phyloP scores from a whole-genome alignment of 2,888 invertebrate genomes.

The Rhingia campestris region DNA sequence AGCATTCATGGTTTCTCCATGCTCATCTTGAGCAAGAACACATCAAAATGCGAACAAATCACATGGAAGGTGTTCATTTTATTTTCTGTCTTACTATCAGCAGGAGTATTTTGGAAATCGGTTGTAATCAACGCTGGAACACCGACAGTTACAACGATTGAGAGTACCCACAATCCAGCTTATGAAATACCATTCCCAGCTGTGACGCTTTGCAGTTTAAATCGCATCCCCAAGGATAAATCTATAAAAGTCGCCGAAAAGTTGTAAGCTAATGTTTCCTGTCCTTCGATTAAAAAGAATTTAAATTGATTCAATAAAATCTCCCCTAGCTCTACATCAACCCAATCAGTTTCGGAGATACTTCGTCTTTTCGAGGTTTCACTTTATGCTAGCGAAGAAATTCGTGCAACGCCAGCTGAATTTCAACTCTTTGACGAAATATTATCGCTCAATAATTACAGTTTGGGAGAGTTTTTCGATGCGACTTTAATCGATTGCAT shows the following conservation, averaged over 20 bases:
- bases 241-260: conserved; percentile 78
- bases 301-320: background rate
- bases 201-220: conserved; percentile 84
- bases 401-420: conserved; percentile 53
- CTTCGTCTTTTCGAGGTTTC: conserved; percentile 75
- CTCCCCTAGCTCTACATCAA: conserved; percentile 5
- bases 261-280: conserved; percentile 79
- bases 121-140: conserved; percentile 84
- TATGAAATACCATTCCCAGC: conserved; percentile 84
- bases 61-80: conserved; percentile 85
- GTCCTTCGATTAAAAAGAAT: background rate
- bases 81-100: conserved; percentile 83
- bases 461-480: conserved; percentile 75
- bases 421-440: conserved; percentile 73
- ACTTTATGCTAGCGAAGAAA: conserved; percentile 73
- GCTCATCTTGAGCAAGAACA: conserved; percentile 75
- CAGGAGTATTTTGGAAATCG: conserved; percentile 84
- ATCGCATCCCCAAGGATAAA: conserved; percentile 83
- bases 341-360: conserved; percentile 26
- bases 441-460: conserved; percentile 75
- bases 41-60: conserved; percentile 78
- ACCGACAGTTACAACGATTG: conserved; percentile 85
- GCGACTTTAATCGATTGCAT: conserved; percentile 84
- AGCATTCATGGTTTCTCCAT: conserved; percentile 80
- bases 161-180: conserved; percentile 83